Evolutionary conservation across 2,113 vertebrate genomes (phyloP).

Genomic region (Dryoscopus gambensis): DNA sequence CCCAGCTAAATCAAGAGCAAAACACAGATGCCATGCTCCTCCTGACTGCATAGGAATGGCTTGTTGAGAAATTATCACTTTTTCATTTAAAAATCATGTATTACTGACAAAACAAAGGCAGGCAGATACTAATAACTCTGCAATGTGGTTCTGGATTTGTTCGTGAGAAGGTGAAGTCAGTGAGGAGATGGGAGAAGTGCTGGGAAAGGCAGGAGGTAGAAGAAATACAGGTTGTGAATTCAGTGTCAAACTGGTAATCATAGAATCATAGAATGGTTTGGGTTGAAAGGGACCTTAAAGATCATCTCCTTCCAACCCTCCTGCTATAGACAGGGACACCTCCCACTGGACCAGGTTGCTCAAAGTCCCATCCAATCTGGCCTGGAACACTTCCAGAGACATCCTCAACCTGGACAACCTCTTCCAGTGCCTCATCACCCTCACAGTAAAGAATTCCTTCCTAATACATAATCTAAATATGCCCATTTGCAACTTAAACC

Average conservation of each 20-base stretch:
- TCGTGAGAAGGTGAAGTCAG: neutral
- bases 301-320: neutral
- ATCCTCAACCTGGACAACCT: neutral
- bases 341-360: neutral
- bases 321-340: neutral
- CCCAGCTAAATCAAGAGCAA: neutral
- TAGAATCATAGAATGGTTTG: neutral
- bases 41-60: neutral
- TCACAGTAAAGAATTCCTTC: neutral
- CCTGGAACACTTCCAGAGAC: neutral
- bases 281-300: neutral
- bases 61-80: neutral
- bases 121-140: neutral
- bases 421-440: neutral
- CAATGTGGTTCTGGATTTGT: neutral
- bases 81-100: neutral
- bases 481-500: neutral
- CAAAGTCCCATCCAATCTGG: neutral
- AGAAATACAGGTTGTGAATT: neutral
- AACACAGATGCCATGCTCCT: neutral
- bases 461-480: neutral
- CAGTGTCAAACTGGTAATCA: neutral
- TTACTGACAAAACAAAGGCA: neutral
- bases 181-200: neutral
- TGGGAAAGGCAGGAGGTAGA: neutral